A percentile compares a stretch with the other conserved stretches of the same genome.
These are phyloP conservation scores for Pollicipes pollicipes DNA, from an alignment of 1,140 invertebrate species.

Conservation along the genomic window DNA sequence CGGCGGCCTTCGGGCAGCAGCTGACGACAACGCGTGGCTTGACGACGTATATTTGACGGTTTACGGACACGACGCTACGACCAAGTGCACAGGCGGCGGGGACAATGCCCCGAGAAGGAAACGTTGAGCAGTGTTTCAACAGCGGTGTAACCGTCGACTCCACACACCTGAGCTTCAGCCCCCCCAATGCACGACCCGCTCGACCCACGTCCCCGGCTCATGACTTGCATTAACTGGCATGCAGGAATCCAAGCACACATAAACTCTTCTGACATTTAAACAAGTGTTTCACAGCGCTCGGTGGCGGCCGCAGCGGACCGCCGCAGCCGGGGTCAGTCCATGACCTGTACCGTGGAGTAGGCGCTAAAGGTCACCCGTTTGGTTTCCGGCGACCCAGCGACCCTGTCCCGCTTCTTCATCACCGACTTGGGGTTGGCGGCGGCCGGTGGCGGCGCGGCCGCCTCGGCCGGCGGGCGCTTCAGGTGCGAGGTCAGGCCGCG, in stretches of 20 bases:
- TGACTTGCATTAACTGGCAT: background rate
- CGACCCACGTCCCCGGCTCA: background rate
- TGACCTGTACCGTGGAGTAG: slow-evolving; percentile 18
- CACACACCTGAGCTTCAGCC: background rate
- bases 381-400: slow-evolving; percentile 11
- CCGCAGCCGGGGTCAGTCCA: slow-evolving; percentile 11
- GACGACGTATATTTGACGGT: too few relatives aligned
- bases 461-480: background rate
- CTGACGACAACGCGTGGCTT: too few relatives aligned
- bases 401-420: slow-evolving; percentile 16
- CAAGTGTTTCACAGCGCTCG: background rate
- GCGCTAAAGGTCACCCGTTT: slow-evolving; percentile 18
- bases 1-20: too few relatives aligned
- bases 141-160: background rate
- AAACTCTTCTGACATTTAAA: background rate
- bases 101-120: background rate
- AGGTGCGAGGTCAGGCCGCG: background rate
- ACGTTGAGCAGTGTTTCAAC: background rate
- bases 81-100: background rate
- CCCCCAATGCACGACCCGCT: background rate
- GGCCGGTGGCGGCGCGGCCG: slow-evolving; percentile 3
- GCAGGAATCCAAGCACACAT: background rate
- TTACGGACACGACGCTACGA: background rate
- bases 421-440: slow-evolving; percentile 15
- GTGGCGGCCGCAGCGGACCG: background rate